A percentile compares a stretch with the other conserved stretches of the same genome.
These are phyloP conservation scores for Schizopygopsis pylzovi DNA, from an alignment of 2,797 vertebrate genomes.

Conservation along the genomic window DNA sequence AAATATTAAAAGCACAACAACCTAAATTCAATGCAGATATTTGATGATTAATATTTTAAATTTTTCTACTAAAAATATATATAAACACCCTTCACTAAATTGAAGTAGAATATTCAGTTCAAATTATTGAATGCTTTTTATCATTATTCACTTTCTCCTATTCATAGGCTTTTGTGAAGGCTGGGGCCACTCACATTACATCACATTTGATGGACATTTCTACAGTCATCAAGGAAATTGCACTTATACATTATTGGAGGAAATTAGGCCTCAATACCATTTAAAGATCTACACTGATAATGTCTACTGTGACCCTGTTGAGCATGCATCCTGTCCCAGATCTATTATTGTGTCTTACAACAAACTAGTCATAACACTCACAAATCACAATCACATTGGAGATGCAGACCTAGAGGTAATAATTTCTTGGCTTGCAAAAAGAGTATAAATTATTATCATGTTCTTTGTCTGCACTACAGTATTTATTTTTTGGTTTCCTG, in stretches of 20 bases:
- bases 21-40: no score
- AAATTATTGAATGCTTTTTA: no score
- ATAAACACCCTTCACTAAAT: no score
- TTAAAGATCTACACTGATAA: conserved; percentile 92
- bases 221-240: conserved; percentile 96
- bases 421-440: neutral
- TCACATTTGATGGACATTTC: conserved; percentile 90
- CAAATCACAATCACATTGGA: conserved; percentile 71
- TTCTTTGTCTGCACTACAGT: neutral
- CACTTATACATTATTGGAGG: conserved; percentile 90
- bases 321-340: conserved; percentile 79
- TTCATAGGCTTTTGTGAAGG: conserved; percentile 88
- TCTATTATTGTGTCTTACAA: conserved; percentile 82
- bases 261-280: conserved; percentile 73
- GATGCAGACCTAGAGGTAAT: conserved; percentile 74
- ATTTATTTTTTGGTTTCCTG: neutral
- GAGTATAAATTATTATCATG: no score
- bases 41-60: no score
- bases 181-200: conserved; percentile 93
- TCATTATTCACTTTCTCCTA: neutral
- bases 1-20: no score
- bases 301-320: conserved; percentile 81
- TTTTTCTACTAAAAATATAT: no score
- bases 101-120: no score
- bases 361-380: conserved; percentile 78